phyloP scores from a whole-genome alignment of 2,797 vertebrate species.

The Meda fulgida region DNA sequence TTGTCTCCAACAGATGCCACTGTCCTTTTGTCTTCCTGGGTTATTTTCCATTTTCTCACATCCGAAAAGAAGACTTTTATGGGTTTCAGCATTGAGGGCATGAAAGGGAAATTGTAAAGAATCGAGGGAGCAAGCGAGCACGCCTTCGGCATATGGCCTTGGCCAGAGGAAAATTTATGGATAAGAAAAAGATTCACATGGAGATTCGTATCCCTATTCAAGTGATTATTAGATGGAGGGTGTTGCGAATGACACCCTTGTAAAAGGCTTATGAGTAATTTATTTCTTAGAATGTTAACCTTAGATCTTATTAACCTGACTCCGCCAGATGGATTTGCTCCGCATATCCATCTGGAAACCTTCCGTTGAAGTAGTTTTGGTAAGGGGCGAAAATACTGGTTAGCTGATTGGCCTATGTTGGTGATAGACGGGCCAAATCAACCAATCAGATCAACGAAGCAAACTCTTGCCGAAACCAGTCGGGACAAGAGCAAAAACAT shows the following conservation, averaged over 20 bases:
- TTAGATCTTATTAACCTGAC: background rate
- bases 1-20: slow-evolving; percentile 68
- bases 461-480: too few relatives aligned
- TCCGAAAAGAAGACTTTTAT: slow-evolving; percentile 51
- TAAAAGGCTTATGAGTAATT: background rate
- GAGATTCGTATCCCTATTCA: background rate
- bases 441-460: too few relatives aligned
- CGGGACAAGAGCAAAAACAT: too few relatives aligned
- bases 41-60: slow-evolving; percentile 24
- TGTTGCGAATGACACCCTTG: background rate
- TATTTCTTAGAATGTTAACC: background rate
- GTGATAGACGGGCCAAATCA: too few relatives aligned
- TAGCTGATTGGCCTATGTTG: too few relatives aligned
- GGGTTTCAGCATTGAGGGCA: slow-evolving; percentile 55
- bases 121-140: slow-evolving; percentile 40
- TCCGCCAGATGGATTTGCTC: too few relatives aligned
- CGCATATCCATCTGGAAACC: too few relatives aligned
- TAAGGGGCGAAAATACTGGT: too few relatives aligned
- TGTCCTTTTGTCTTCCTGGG: background rate
- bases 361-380: too few relatives aligned
- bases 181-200: background rate
- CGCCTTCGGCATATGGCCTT: slow-evolving; percentile 59
- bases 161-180: slow-evolving; percentile 5
- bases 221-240: slow-evolving; percentile 1
- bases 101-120: background rate